Evolutionary conservation across 2,797 vertebrate species (phyloP).

Genomic region (Lepus oiostolus): DNA sequence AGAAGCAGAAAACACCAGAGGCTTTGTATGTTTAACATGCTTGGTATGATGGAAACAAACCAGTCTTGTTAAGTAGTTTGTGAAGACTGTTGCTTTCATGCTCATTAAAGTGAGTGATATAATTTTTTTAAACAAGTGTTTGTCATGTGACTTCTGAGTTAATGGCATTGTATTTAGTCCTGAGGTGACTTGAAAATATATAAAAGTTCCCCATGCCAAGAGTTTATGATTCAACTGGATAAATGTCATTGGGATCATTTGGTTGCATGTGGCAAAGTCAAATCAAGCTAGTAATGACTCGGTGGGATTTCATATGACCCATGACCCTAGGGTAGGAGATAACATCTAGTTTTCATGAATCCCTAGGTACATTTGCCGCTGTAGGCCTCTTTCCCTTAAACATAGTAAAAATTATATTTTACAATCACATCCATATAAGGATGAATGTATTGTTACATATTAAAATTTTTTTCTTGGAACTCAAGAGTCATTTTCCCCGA

Average conservation of each 20-base stretch:
- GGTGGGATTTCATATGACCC: background rate
- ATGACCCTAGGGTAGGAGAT: background rate
- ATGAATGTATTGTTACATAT: background rate
- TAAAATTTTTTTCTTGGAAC: background rate
- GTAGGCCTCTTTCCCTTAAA: background rate
- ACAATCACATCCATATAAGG: background rate
- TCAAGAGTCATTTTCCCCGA: background rate
- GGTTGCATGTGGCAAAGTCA: background rate
- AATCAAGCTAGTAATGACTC: background rate
- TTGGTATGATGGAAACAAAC: background rate
- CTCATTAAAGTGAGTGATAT: background rate
- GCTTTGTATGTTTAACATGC: background rate
- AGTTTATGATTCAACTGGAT: background rate
- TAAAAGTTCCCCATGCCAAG: background rate
- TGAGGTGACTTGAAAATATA: background rate
- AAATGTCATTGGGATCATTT: conserved; percentile 6
- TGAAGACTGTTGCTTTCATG: background rate
- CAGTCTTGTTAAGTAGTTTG: conserved; percentile 3
- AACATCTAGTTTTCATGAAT: background rate
- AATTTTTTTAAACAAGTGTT: conserved; percentile 45
- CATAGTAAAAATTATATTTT: conserved; percentile 19
- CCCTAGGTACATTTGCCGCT: background rate
- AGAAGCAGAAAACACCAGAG: conserved; percentile 46
- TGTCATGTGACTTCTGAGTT: conserved; percentile 11
- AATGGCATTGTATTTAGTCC: background rate